These are phyloP conservation scores for Leguminivora glycinivorella DNA, from an alignment of 1,140 invertebrate genomes.

Conservation along the genomic window DNA sequence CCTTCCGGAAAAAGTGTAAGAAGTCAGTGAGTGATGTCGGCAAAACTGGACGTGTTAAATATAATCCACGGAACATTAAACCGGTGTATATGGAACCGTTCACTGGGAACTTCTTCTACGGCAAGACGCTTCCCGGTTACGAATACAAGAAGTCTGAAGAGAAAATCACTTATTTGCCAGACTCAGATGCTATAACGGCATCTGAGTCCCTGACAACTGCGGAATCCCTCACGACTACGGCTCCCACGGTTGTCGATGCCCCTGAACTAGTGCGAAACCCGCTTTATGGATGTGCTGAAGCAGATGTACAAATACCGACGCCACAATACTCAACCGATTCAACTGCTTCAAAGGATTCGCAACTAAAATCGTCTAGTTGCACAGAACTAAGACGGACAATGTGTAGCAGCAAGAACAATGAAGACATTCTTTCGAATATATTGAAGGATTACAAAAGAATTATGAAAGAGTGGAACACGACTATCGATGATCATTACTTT, in stretches of 20 bases:
- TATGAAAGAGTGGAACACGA: constrained; percentile 77
- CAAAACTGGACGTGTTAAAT: constrained; percentile 62
- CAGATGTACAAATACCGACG: constrained; percentile 54
- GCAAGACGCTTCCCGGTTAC: constrained; percentile 65
- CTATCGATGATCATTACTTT: constrained; percentile 68
- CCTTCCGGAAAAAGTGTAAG: constrained; percentile 57
- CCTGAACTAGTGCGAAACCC: constrained; percentile 68
- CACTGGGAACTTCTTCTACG: constrained; percentile 72
- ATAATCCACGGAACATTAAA: constrained; percentile 56
- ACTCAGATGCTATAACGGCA: constrained; percentile 64
- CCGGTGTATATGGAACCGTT: constrained; percentile 68
- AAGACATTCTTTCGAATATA: constrained; percentile 58
- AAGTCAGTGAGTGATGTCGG: constrained; percentile 63
- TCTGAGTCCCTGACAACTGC: constrained; percentile 59
- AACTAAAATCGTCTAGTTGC: constrained; percentile 65
- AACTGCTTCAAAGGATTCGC: constrained; percentile 58
- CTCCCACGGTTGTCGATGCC: constrained; percentile 57
- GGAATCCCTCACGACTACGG: constrained; percentile 54
- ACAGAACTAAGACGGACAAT: constrained; percentile 69
- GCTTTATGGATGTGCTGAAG: constrained; percentile 61
- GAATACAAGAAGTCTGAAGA: constrained; percentile 64
- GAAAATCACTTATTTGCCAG: constrained; percentile 66
- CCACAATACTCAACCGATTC: constrained; percentile 55
- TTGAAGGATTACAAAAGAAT: constrained; percentile 72
- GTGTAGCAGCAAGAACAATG: constrained; percentile 45